phyloP scores from a whole-genome alignment of 2,888 invertebrate genomes.

The Ennomos fuscantarius region DNA sequence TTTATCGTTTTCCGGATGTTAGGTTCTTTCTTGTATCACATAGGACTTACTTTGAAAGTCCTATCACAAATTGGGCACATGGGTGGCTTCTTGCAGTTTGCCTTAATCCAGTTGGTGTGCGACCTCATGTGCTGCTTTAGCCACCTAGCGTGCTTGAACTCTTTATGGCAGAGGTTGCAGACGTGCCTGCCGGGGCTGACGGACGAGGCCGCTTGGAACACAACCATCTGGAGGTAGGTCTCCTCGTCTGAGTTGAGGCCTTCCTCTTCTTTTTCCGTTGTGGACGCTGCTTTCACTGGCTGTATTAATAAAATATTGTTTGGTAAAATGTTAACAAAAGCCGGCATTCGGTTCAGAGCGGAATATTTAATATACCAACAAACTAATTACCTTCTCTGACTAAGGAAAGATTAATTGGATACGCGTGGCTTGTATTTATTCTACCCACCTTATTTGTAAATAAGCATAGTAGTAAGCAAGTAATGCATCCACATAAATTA shows the following conservation, averaged over 20 bases:
- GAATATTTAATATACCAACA: too few species aligned
- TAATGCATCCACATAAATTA: too few species aligned
- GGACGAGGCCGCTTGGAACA: conserved; percentile 81
- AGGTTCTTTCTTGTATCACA: neutral
- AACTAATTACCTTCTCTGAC: too few species aligned
- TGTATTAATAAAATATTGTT: conserved; percentile 12
- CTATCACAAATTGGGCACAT: conserved; percentile 86
- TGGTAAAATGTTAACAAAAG: neutral
- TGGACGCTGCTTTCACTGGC: conserved; percentile 26
- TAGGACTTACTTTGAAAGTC: conserved; percentile 80
- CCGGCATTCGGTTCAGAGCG: too few species aligned
- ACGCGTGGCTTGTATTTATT: too few species aligned
- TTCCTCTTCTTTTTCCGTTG: conserved; percentile 57
- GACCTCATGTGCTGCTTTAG: conserved; percentile 87
- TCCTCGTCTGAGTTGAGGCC: conserved; percentile 74
- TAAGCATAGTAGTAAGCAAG: too few species aligned
- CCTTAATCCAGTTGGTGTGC: conserved; percentile 87
- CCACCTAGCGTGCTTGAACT: conserved; percentile 87
- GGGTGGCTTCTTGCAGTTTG: conserved; percentile 88
- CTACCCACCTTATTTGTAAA: too few species aligned
- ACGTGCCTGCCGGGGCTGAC: conserved; percentile 85
- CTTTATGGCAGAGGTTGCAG: conserved; percentile 87
- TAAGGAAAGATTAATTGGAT: too few species aligned
- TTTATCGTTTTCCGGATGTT: too few species aligned
- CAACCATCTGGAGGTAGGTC: conserved; percentile 75